Percentiles rank a stretch among this genome's conserved stretches.
These are phyloP conservation scores for Boloria euphrosyne DNA, from an alignment of 2,888 invertebrate genomes.

Conservation along the genomic window DNA sequence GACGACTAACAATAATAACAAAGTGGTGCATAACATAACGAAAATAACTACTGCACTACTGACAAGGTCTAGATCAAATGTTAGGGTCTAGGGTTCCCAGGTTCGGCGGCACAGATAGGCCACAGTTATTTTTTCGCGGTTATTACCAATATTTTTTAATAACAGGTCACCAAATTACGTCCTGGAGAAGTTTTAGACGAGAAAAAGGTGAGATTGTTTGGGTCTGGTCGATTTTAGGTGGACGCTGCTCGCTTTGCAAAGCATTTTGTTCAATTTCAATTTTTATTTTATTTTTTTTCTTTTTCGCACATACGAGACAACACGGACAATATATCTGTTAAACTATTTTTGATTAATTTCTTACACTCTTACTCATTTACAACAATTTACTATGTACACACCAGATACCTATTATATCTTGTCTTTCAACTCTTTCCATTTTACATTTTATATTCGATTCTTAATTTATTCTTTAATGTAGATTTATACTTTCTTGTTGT, in stretches of 20 bases:
- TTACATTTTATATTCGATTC: neutral
- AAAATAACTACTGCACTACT: slow-evolving; percentile 75
- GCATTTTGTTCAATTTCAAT: slow-evolving; percentile 66
- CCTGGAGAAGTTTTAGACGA: slow-evolving; percentile 97
- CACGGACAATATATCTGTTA: slow-evolving; percentile 52
- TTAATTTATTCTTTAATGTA: slow-evolving; percentile 3
- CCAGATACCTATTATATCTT: slow-evolving; percentile 7
- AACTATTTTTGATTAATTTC: slow-evolving; percentile 40
- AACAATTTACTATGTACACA: slow-evolving; percentile 12
- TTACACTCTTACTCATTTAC: slow-evolving; percentile 16
- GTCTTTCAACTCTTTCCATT: slow-evolving; percentile 7
- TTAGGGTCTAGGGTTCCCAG: slow-evolving; percentile 56
- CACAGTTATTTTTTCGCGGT: slow-evolving; percentile 55
- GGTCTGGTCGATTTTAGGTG: slow-evolving; percentile 78
- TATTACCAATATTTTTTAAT: slow-evolving; percentile 77
- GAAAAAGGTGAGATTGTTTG: slow-evolving; percentile 91
- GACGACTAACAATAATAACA: slow-evolving; percentile 76
- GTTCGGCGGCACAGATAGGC: slow-evolving; percentile 79
- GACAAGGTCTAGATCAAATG: slow-evolving; percentile 52
- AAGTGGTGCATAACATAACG: slow-evolving; percentile 66
- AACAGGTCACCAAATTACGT: slow-evolving; percentile 93
- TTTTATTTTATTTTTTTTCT: slow-evolving; percentile 48
- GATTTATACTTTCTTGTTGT: slow-evolving; percentile 11
- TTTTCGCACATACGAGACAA: slow-evolving; percentile 35
- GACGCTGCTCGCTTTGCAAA: slow-evolving; percentile 81